Base-by-base conservation (phyloP, 37 sponge, comb jelly and placozoan species). In the Halisarca cf. caerulea region DNA sequence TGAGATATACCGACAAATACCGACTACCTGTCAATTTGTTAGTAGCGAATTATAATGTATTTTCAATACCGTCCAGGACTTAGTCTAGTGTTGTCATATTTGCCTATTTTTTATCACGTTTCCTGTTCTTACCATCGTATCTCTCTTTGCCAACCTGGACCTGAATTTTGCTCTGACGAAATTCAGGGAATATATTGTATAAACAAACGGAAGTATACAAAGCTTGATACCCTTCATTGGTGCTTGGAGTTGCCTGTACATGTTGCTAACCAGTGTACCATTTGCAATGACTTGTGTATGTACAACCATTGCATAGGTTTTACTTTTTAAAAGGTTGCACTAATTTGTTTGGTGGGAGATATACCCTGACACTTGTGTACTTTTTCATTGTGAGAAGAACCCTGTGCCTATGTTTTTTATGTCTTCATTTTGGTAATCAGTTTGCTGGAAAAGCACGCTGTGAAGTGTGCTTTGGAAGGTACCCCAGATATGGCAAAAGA, bases 121-220 rank as follows among this genome's bases (percentile, higher is more conserved):
- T 62, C 30, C 15, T 8, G 30, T 62, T 62, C 30, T 15, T 7
- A 62, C 64, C 64, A n/a, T 30, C 15, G 30, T 62, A 62, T 62
- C 30, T 23, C 64, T 62, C 7, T 20, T 62, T 62, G 64, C 64
- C 64, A 23, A 62, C 64, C 15, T 62, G 9, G 30, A 62, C 6
- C 64, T 62, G 64, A 30, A 30, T 28, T 30, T 62, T 62, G 64
- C 64, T 62, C 30, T 28, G 64, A 8, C 64, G 64, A 62, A 62
- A 30, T 30, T 62, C 25, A 8, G 18, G 64, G 25, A 62, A 62
- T 28, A 62, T 28, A 62, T 7, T 6, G 30, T 62, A 62, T 47
- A n/a, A n/a, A n/a, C n/a, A n/a, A n/a, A n/a, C n/a, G n/a, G n/a
- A n/a, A n/a, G n/a, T n/a, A n/a, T n/a, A n/a, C n/a, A n/a, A n/a